Base-by-base conservation (phyloP, 2,888 invertebrate genomes). In the Eueremaeus valkanovi region DNA sequence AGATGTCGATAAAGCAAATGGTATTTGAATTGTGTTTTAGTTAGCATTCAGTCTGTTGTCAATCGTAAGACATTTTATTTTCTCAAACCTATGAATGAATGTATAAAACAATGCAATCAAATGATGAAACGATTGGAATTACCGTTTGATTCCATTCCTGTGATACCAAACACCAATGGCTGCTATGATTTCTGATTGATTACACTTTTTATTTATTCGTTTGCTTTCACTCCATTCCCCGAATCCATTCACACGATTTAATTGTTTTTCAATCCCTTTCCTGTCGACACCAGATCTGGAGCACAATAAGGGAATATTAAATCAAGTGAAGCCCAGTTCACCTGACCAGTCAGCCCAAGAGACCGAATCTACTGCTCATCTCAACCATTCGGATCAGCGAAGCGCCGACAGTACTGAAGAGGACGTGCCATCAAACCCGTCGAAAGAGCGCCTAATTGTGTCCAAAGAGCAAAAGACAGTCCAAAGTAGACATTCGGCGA, bases 61-160 rank as follows among this genome's bases (percentile, higher is more conserved):
- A n/a, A n/a, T n/a, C n/a, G n/a, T n/a, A n/a, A n/a, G n/a, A n/a
- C 5, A 16, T 42, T 16, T 45, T 0, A 42, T 63, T 6, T 29
- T 18, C n/a, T 68, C n/a, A n/a, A n/a, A n/a, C n/a, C n/a, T n/a
- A n/a, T n/a, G n/a, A n/a, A n/a, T n/a, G n/a, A n/a, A n/a, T n/a
- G n/a, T n/a, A n/a, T n/a, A n/a, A n/a, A 11, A 8, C 2, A 13
- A 40, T 68, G 1, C 8, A 40, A 33, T n/a, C 1, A 5, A 68
- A 11, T 68, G 42, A 68, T 68, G 68, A 68, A 68, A 68, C 13
- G 11, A 40, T 68, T 68, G 68, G 68, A 68, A 68, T 68, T 68
- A 68, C 68, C 68, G 68, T 40, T 68, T 68, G 68, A 68, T 21
- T 42, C 61, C n/a, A 68, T 21, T 42, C 61, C n/a, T 24, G 42